Conservation (phyloP, 2,888 invertebrate species). For the Athalia cordata region DNA sequence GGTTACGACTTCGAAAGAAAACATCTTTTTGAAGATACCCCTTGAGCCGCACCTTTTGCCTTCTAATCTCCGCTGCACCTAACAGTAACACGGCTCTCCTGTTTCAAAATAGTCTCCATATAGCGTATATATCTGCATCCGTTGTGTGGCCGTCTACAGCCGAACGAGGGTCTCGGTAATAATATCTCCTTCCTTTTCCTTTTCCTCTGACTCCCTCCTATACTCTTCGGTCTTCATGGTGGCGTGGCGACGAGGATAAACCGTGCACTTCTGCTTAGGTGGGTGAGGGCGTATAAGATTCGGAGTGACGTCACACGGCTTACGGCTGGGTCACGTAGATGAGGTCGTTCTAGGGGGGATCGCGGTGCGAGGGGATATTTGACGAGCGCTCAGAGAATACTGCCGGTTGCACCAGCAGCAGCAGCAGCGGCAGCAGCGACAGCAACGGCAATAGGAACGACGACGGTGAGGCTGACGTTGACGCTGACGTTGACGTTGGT, state of each 20-base stretch:
- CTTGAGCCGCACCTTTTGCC: not conserved
- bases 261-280: not conserved
- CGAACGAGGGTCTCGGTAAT: constrained; percentile 30
- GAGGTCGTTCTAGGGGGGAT: constrained; percentile 44
- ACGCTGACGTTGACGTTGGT: constrained; percentile 22
- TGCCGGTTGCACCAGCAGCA: constrained; percentile 26
- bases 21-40: constrained; percentile 33
- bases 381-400: constrained; percentile 38
- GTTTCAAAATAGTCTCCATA: constrained; percentile 34
- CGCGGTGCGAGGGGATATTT: constrained; percentile 41
- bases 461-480: constrained; percentile 15
- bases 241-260: constrained; percentile 14
- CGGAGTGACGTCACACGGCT: constrained; percentile 40
- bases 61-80: constrained; percentile 42
- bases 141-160: constrained; percentile 33
- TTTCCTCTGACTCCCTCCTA: not conserved
- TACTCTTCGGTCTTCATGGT: not conserved
- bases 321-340: constrained; percentile 43
- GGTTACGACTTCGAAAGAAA: constrained; percentile 23
- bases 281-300: constrained; percentile 22
- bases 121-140: constrained; percentile 21
- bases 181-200: constrained; percentile 30
- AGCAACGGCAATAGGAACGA: constrained; percentile 66
- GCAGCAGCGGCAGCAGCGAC: constrained; percentile 47
- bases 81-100: constrained; percentile 41